phyloP scores from a whole-genome alignment of 2,113 vertebrate genomes.

The Eretmochelys imbricata region DNA sequence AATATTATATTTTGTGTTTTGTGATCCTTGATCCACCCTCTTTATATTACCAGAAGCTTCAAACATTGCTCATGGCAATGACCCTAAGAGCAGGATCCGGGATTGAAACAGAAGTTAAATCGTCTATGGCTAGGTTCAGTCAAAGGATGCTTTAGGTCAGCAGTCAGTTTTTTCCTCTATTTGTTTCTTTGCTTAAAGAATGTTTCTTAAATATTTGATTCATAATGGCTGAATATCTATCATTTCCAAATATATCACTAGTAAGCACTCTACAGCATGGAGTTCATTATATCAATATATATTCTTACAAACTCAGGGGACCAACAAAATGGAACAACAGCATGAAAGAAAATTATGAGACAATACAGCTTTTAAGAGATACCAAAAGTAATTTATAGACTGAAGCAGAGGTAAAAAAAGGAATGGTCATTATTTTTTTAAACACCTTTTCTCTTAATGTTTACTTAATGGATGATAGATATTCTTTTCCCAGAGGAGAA shows the following conservation, averaged over 20 bases:
- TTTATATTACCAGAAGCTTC: slow-evolving; percentile 57
- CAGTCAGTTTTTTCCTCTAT: slow-evolving; percentile 42
- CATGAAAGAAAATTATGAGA: slow-evolving; percentile 57
- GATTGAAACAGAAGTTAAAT: slow-evolving; percentile 61
- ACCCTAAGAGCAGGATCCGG: slow-evolving; percentile 2
- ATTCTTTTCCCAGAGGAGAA: slow-evolving; percentile 46
- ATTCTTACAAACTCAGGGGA: slow-evolving; percentile 36
- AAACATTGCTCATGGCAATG: slow-evolving; percentile 52
- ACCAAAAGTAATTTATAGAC: slow-evolving; percentile 61
- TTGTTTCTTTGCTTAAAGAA: slow-evolving; percentile 45
- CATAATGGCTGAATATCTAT: slow-evolving; percentile 50
- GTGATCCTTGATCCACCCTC: slow-evolving; percentile 43
- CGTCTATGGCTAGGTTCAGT: slow-evolving; percentile 40
- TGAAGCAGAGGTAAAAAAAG: slow-evolving; percentile 52
- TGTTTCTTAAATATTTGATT: slow-evolving; percentile 67
- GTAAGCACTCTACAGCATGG: slow-evolving; percentile 31
- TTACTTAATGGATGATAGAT: slow-evolving; percentile 42
- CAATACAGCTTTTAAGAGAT: slow-evolving; percentile 50
- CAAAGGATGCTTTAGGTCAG: slow-evolving; percentile 54
- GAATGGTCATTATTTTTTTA: slow-evolving; percentile 53
- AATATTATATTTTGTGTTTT: slow-evolving; percentile 60
- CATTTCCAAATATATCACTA: slow-evolving; percentile 58
- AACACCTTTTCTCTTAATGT: slow-evolving; percentile 31
- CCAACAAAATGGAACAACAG: slow-evolving; percentile 51
- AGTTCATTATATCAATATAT: slow-evolving; percentile 55